Evolutionary conservation across 2,888 invertebrate genomes (phyloP), one percentile per base, ranked within the genome.

Genomic region (Boloria selene): DNA sequence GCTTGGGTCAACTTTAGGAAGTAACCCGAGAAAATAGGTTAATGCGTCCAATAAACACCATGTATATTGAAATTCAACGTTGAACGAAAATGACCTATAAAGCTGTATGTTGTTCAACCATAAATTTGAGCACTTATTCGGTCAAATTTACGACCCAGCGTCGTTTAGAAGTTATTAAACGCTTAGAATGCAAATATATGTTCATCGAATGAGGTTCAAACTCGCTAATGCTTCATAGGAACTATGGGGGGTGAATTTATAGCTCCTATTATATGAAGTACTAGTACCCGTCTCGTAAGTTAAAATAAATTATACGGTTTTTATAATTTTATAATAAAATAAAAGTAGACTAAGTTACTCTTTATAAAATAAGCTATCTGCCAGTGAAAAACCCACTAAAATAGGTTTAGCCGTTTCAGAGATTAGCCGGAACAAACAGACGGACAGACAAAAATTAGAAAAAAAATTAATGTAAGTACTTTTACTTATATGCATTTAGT

Each of bases 101-200:
- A 64, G 42, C 59, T 54, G 54, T 58, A 50, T 67, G 64, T 69
- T 66, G 59, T 56, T 66, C 14, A 60, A 56, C 64, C 65, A 69
- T 73, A 70, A 73, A 68, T 69, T 69, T 61, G 52, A 72, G 65
- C 60, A 62, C 66, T 70, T 65, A 63, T 66, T 72, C 66, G 68
- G 64, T 69, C 58, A 61, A 67, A 60, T 70, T 68, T 75, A 75
- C 72, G 74, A 72, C 72, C 64, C 69, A 71, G 68, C 72, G 72
- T 67, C 73, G 71, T 76, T 76, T 71, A 74, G 65, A 66, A 70
- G 73, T 73, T 75, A 76, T 75, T 75, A 78, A 75, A 68, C 70
- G 71, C 61, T 67, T 51, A 54, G 70, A 73, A 77, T 77, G 75
- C 75, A 76, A 76, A 79, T 75, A 73, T 71, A 72, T 71, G 73